Evolutionary conservation across 2,113 vertebrate species (phyloP).

Genomic region (Laticauda colubrina): DNA sequence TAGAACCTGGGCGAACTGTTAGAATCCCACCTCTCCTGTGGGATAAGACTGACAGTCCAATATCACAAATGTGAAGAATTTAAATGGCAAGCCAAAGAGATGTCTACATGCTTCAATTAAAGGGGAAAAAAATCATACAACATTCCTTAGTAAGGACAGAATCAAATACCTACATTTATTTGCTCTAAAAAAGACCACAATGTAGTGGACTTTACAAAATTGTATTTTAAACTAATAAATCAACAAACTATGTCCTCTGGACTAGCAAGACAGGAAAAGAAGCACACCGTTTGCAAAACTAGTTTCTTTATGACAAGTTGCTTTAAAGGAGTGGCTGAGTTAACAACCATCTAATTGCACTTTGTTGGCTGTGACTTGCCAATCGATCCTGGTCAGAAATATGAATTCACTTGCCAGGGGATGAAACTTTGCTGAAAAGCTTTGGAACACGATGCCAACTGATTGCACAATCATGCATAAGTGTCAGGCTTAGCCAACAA

Average conservation of each 20-base stretch:
- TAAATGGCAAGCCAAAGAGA: conserved; percentile 22
- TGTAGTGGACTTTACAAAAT: neutral
- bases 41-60: conserved; percentile 26
- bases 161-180: conserved; percentile 21
- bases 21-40: neutral
- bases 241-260: conserved; percentile 35
- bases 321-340: conserved; percentile 37
- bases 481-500: neutral
- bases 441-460: conserved; percentile 29
- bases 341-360: conserved; percentile 44
- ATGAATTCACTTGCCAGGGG: neutral
- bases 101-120: conserved; percentile 8
- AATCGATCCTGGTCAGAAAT: conserved; percentile 15
- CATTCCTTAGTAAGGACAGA: conserved; percentile 20
- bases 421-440: conserved; percentile 36
- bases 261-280: conserved; percentile 36
- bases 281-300: conserved; percentile 55
- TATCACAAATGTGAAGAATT: neutral
- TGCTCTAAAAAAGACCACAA: conserved; percentile 12
- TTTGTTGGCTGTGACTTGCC: neutral
- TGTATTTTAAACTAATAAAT: conserved; percentile 22
- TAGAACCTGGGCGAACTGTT: too few species aligned
- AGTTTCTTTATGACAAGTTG: conserved; percentile 31
- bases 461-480: neutral
- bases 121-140: conserved; percentile 29